phyloP scores from a whole-genome alignment of 2,797 vertebrate species.

The Gadopsis bispinosus region DNA sequence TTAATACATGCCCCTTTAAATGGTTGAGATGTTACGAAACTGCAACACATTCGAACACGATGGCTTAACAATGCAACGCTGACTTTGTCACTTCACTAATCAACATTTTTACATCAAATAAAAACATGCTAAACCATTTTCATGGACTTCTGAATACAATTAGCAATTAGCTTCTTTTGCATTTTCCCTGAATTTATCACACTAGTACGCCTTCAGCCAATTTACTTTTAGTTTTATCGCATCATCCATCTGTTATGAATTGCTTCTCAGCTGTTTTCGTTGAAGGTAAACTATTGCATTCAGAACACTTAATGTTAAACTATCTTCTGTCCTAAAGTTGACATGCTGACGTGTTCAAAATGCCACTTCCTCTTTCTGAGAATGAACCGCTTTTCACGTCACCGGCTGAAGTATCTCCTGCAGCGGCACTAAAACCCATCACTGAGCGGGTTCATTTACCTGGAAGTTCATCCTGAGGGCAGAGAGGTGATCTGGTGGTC shows the following conservation, averaged over 20 bases:
- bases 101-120: conserved; percentile 10
- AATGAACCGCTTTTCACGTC: background rate
- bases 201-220: background rate
- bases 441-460: conserved; percentile 53
- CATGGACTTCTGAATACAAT: conserved; percentile 23
- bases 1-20: background rate
- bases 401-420: conserved; percentile 23
- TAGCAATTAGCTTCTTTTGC: conserved; percentile 14
- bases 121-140: conserved; percentile 20
- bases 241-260: background rate
- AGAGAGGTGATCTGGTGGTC: background rate
- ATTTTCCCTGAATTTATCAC: background rate
- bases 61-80: background rate
- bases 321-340: background rate
- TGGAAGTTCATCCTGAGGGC: conserved; percentile 33
- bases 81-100: background rate
- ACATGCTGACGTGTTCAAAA: conserved; percentile 5
- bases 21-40: background rate
- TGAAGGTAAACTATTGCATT: background rate
- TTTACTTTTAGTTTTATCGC: conserved; percentile 5
- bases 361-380: conserved; percentile 3
- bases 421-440: conserved; percentile 23
- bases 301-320: background rate
- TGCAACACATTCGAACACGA: background rate
- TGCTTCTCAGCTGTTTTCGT: background rate